Base-by-base conservation (phyloP, 2,888 invertebrate genomes). In the Apodemia hepburni region DNA sequence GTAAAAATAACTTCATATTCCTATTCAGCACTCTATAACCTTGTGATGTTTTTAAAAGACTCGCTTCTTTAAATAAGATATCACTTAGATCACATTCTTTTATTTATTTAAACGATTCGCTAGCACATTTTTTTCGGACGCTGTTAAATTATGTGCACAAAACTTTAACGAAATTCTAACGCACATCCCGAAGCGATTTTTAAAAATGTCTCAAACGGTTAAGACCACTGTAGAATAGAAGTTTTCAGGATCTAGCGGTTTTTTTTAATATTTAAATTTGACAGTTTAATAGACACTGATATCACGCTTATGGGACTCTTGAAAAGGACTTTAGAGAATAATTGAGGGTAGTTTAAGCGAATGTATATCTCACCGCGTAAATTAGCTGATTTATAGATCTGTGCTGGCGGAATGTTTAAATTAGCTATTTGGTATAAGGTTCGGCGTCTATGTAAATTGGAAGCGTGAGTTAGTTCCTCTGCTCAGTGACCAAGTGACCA, bases 301-400 rank as follows among this genome's bases (percentile, higher is more conserved):
- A 12, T 17, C 47, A 22, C 17, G 4, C 17, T 51, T 9, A 18
- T 22, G 22, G 8, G 49, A 51, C 17, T 51, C 51, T n/a, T 51
- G 51, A 51, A 51, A 18, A 11, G 51, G 22, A 65, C 61, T 61
- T 72, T 74, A 66, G 73, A 74, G 68, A 70, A 74, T 70, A 73
- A 73, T 75, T 76, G 76, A 69, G 76, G 72, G 75, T 76, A 81
- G 82, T 81, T 82, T 82, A 78, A 82, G 81, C 80, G 75, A 78
- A 74, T 76, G 76, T 82, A 77, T 79, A 79, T 78, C 79, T 81
- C 85, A 84, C 82, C 81, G 85, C 84, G 83, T 84, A 78, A 80
- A 70, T 81, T 81, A 84, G 76, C 77, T 82, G 81, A 80, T 68
- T 79, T 2, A 75, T 81, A 81, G 82, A 75, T 78, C 74, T 76